A percentile compares a stretch with the other conserved stretches of the same genome.
These are phyloP conservation scores for Pica pica DNA, from an alignment of 2,113 vertebrate species.

Conservation along the genomic window DNA sequence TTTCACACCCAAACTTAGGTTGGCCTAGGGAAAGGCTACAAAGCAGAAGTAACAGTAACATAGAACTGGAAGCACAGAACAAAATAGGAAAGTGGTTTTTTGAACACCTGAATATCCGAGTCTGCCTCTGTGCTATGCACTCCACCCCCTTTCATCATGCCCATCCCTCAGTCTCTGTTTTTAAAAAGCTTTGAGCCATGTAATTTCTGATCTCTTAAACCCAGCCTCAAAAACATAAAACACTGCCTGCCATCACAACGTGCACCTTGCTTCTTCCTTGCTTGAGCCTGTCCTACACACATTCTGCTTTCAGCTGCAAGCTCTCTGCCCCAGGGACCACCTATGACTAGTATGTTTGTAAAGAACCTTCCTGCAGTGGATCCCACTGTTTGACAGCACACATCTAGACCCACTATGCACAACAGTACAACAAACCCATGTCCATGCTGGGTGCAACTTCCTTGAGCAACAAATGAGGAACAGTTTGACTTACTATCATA, in stretches of 20 bases:
- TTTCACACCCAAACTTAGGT: accelerated
- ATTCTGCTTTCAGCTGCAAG: neutral
- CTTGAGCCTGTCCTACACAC: neutral
- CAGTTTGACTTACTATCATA: neutral
- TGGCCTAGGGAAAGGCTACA: neutral
- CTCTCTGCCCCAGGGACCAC: neutral
- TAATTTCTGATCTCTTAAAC: neutral
- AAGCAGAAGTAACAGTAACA: neutral
- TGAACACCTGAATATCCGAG: neutral
- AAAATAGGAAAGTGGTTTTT: neutral
- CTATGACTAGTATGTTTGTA: neutral
- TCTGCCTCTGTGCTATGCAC: neutral
- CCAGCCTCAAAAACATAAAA: neutral
- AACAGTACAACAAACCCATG: neutral
- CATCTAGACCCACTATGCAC: neutral
- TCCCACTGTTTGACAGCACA: neutral
- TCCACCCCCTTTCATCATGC: too few relatives aligned
- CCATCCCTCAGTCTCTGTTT: neutral
- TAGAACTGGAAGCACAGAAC: neutral
- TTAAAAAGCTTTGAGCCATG: neutral
- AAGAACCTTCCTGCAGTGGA: neutral
- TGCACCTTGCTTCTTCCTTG: neutral
- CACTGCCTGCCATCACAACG: neutral
- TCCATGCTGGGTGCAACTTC: neutral
- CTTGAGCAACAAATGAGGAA: neutral